Evolutionary conservation across 2,888 invertebrate genomes (phyloP).

Genomic region (Cyclophora punctaria): DNA sequence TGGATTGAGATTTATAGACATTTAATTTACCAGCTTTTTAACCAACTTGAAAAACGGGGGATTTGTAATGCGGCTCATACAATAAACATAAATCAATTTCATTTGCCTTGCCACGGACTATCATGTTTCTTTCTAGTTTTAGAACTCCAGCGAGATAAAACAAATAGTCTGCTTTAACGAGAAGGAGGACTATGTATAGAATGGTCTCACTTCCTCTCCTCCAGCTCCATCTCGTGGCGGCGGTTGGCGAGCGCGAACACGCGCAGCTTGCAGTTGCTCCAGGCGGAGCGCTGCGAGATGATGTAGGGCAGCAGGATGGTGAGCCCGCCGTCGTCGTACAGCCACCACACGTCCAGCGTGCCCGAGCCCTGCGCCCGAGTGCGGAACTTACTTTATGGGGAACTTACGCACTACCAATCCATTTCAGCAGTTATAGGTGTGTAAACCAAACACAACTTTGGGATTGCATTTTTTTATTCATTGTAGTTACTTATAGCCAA

Average conservation of each 20-base stretch:
- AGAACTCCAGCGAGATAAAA: no score
- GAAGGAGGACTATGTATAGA: not conserved
- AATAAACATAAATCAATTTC: no score
- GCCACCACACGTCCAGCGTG: conserved; percentile 96
- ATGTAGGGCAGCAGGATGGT: conserved; percentile 91
- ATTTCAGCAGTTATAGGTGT: no score
- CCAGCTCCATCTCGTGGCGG: conserved; percentile 83
- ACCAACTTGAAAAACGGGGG: no score
- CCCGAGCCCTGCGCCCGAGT: conserved; percentile 77
- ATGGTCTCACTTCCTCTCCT: conserved; percentile 86
- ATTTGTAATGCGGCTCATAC: no score
- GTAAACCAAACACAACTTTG: not conserved
- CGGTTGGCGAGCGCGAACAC: conserved; percentile 90
- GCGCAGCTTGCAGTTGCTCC: conserved; percentile 85
- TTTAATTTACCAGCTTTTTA: no score
- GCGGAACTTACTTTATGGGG: not conserved
- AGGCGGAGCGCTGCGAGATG: conserved; percentile 84
- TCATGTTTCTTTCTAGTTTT: no score
- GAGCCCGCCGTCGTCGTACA: conserved; percentile 93
- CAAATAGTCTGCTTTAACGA: not conserved
- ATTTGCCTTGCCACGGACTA: no score
- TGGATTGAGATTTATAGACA: no score
- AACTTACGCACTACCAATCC: no score
- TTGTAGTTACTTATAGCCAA: not conserved
- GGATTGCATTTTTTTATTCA: not conserved